These are phyloP conservation scores for Callaeas wilsoni DNA, from an alignment of 2,113 vertebrate species.

Conservation along the genomic window DNA sequence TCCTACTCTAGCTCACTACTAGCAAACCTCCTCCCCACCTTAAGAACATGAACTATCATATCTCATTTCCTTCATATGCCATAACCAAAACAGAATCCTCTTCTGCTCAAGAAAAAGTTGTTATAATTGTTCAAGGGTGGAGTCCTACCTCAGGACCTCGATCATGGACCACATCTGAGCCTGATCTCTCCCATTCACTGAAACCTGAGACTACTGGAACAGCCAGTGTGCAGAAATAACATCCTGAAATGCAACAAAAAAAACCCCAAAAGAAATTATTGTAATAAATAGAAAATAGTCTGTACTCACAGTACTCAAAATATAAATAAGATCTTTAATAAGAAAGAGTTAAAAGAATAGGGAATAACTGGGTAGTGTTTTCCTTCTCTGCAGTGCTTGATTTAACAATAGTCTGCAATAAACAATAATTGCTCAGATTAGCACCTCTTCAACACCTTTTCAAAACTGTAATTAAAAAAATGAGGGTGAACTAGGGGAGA, in stretches of 20 bases:
- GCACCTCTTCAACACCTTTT: neutral
- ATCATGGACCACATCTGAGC: fast-evolving
- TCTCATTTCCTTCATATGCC: too few species aligned
- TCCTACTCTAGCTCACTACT: neutral
- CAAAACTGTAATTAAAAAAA: neutral
- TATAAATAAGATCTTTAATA: neutral
- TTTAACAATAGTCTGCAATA: neutral
- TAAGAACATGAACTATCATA: too few species aligned
- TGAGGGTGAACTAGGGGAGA: neutral
- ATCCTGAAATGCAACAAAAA: neutral
- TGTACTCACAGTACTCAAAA: neutral
- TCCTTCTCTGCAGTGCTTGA: neutral
- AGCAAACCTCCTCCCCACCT: neutral
- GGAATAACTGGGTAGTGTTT: neutral
- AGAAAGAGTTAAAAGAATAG: neutral
- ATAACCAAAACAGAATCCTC: neutral
- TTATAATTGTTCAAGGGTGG: neutral
- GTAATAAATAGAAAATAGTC: neutral
- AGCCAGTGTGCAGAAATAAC: neutral
- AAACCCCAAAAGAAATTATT: neutral
- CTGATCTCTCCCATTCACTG: neutral
- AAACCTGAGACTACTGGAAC: neutral
- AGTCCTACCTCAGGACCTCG: neutral
- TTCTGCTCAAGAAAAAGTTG: neutral
- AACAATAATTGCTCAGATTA: neutral